Evolutionary conservation across 2,113 vertebrate species (phyloP).

Genomic region (Gadus chalcogrammus): DNA sequence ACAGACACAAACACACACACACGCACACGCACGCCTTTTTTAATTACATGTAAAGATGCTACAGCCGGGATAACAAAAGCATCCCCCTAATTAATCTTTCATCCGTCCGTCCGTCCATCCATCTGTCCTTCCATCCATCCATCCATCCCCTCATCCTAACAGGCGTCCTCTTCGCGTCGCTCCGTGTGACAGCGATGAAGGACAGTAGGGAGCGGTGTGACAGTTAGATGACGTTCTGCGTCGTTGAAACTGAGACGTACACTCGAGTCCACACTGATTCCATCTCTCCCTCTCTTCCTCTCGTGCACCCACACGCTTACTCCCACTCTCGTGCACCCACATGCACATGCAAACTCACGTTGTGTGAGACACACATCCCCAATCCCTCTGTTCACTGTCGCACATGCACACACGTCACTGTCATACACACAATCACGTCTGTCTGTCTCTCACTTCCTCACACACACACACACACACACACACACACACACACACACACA

Average conservation of each 20-base stretch:
- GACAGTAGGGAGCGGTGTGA: slow-evolving; percentile 31
- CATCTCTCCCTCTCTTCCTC: not conserved
- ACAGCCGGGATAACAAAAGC: slow-evolving; percentile 52
- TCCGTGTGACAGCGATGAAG: slow-evolving; percentile 7
- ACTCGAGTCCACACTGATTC: too few relatives aligned
- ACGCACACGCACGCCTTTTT: slow-evolving; percentile 15
- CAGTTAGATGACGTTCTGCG: slow-evolving; percentile 16
- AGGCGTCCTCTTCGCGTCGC: not conserved
- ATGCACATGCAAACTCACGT: not conserved
- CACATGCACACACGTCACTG: not conserved
- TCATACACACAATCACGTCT: too few relatives aligned
- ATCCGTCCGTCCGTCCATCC: slow-evolving; percentile 31
- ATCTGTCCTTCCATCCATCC: slow-evolving; percentile 19
- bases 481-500: not conserved
- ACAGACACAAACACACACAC: slow-evolving; percentile 14
- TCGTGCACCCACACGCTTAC: not conserved
- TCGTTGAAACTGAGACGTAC: slow-evolving; percentile 20
- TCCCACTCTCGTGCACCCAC: not conserved
- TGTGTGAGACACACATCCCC: too few relatives aligned
- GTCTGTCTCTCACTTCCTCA: too few relatives aligned
- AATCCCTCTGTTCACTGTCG: too few relatives aligned
- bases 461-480: not conserved
- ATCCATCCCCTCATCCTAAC: slow-evolving; percentile 9
- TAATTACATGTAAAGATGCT: slow-evolving; percentile 61
- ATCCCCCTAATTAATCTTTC: slow-evolving; percentile 10